Evolutionary conservation across 2,797 vertebrate species (phyloP).

Genomic region (Pristis pectinata): DNA sequence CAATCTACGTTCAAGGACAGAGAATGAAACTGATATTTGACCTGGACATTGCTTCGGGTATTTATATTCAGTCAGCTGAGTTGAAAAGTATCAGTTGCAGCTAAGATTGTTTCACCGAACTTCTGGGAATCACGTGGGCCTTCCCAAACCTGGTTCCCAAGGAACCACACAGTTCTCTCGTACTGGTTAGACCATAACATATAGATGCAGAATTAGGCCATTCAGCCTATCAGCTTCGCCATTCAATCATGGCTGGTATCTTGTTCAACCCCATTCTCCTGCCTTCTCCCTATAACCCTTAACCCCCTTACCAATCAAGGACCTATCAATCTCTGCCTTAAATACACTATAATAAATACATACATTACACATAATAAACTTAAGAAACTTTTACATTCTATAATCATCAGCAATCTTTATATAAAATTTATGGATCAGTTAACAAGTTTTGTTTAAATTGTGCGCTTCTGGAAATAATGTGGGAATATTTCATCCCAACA

Average conservation of each 20-base stretch:
- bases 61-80: not conserved
- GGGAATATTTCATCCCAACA: not conserved
- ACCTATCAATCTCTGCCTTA: too few species aligned
- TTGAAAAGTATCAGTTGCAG: not conserved
- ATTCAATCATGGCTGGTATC: too few species aligned
- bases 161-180: not conserved
- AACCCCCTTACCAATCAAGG: too few species aligned
- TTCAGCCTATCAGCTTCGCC: too few species aligned
- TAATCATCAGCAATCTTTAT: not conserved
- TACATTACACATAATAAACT: not conserved
- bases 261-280: too few species aligned
- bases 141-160: not conserved
- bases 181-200: too few species aligned
- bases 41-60: not conserved
- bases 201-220: too few species aligned
- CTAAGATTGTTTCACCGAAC: not conserved
- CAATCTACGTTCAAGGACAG: not conserved
- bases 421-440: not conserved
- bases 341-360: too few species aligned
- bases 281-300: too few species aligned
- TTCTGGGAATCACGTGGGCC: not conserved
- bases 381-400: not conserved
- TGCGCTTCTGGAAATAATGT: not conserved
- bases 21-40: constrained; percentile 10
- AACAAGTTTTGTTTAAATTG: constrained; percentile 11